Conservation (phyloP, 2,113 vertebrate genomes). For the Pelecanoides urinatrix region DNA sequence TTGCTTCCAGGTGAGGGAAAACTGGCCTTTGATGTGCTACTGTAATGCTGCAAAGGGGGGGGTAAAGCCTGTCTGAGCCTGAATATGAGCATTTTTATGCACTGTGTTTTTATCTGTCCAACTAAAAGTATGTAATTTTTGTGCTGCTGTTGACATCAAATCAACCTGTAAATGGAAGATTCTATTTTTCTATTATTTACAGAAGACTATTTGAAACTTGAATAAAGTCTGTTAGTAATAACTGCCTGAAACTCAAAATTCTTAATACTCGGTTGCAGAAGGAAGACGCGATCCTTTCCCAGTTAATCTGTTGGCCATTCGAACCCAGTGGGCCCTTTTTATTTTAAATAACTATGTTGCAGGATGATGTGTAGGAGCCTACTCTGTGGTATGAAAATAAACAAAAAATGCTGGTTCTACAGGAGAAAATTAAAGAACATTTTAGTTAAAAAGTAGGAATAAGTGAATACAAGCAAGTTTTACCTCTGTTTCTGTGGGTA, state of each 20-base stretch:
- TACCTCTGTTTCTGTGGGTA: background rate
- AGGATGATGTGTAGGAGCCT: background rate
- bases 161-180: background rate
- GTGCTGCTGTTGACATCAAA: background rate
- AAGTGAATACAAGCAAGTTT: background rate
- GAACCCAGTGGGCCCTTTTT: background rate
- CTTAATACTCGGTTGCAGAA: background rate
- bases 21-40: background rate
- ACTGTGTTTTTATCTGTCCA: background rate
- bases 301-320: fast-evolving
- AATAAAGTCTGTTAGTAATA: conserved; percentile 13
- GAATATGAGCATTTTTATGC: background rate
- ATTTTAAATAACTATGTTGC: background rate
- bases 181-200: conserved; percentile 53
- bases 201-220: background rate
- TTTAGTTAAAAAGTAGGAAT: background rate
- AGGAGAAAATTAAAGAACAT: background rate
- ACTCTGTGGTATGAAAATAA: background rate
- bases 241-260: background rate
- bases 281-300: background rate
- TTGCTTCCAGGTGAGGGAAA: background rate
- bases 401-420: background rate
- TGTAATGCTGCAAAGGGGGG: background rate
- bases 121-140: background rate
- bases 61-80: background rate